Conservation (phyloP, 2,888 invertebrate species). For the Chrysina gloriosa region DNA sequence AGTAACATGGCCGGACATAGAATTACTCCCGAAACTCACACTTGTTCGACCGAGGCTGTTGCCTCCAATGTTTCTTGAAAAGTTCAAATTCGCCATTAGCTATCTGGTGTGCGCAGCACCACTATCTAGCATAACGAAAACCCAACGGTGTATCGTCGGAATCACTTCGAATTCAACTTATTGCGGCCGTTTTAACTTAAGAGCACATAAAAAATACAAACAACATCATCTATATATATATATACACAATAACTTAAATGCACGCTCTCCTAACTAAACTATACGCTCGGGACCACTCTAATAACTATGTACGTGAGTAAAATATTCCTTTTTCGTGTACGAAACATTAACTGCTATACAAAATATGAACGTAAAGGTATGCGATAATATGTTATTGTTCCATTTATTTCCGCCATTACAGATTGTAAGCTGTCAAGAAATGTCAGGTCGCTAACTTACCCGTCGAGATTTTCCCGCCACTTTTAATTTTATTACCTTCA, state of each 20-base stretch:
- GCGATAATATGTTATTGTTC: conserved; percentile 64
- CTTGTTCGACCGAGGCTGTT: conserved; percentile 76
- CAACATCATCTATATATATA: conserved; percentile 50
- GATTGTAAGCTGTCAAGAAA: conserved; percentile 42
- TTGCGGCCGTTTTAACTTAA: conserved; percentile 49
- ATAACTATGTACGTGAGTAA: conserved; percentile 38
- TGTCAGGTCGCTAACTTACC: conserved; percentile 16
- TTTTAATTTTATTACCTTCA: conserved; percentile 22
- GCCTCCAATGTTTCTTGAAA: conserved; percentile 90
- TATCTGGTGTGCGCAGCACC: conserved; percentile 62
- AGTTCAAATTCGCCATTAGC: conserved; percentile 94
- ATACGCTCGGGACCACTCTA: conserved; percentile 51
- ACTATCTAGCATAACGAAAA: conserved; percentile 62
- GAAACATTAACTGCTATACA: conserved; percentile 54
- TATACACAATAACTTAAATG: conserved; percentile 56
- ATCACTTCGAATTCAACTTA: conserved; percentile 38
- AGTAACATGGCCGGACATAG: conserved; percentile 81
- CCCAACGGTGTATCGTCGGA: conserved; percentile 27
- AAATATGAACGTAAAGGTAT: conserved; percentile 57
- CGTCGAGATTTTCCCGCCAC: conserved; percentile 12
- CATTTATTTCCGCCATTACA: conserved; percentile 64
- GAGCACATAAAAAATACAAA: conserved; percentile 58
- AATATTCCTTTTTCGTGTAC: conserved; percentile 43
- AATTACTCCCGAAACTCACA: conserved; percentile 74
- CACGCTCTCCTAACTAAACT: conserved; percentile 50